These are phyloP conservation scores for Gymnosoma rotundatum DNA, from an alignment of 2,888 invertebrate species.

Conservation along the genomic window DNA sequence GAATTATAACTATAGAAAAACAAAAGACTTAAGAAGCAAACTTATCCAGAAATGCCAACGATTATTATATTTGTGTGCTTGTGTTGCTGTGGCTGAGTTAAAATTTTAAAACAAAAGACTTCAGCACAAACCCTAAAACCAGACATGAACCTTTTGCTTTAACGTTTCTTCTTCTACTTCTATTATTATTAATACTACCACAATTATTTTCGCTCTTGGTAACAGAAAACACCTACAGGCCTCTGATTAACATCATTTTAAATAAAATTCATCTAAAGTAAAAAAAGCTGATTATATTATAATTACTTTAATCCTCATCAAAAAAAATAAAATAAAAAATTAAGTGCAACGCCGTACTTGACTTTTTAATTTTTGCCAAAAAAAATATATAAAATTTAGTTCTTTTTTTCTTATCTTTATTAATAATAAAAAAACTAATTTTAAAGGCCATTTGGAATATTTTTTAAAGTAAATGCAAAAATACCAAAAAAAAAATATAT, in stretches of 20 bases:
- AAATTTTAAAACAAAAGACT: constrained; percentile 76
- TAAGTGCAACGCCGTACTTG: constrained; percentile 10
- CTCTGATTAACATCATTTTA: constrained; percentile 22
- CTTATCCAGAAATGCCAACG: constrained; percentile 47
- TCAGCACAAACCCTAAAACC: constrained; percentile 74
- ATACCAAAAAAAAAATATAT: background rate
- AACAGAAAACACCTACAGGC: constrained; percentile 50
- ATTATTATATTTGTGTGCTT: constrained; percentile 9
- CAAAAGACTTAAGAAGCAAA: constrained; percentile 60
- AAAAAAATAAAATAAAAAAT: background rate
- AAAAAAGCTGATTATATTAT: constrained; percentile 13
- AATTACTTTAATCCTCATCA: constrained; percentile 20
- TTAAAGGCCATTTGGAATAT: constrained; percentile 51
- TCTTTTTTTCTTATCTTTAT: constrained; percentile 23
- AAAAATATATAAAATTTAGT: constrained; percentile 6
- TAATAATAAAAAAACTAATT: constrained; percentile 18
- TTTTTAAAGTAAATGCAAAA: constrained; percentile 33
- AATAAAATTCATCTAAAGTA: constrained; percentile 7
- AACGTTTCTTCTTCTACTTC: constrained; percentile 8
- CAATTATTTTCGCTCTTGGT: constrained; percentile 29
- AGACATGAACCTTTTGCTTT: constrained; percentile 69
- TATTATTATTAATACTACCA: constrained; percentile 12
- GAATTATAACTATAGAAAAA: constrained; percentile 28
- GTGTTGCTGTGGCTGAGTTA: constrained; percentile 15
- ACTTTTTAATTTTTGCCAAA: background rate